Percentiles rank a stretch among this genome's conserved stretches.
Conservation (phyloP, 2,797 vertebrate species). For the Mus caroli region DNA sequence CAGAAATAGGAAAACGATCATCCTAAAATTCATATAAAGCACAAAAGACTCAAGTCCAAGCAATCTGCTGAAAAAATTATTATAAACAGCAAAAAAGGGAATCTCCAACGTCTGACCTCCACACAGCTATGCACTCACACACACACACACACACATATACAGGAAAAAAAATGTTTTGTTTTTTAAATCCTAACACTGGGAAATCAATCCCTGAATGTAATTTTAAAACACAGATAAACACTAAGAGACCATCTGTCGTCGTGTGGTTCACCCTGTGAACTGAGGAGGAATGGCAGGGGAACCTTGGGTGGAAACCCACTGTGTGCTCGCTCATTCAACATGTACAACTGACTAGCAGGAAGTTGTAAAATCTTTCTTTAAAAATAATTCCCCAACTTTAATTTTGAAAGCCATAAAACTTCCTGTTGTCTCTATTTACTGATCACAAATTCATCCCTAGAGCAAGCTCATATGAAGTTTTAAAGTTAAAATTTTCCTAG, state of each 20-base stretch:
- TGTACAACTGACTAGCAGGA: conserved; percentile 36
- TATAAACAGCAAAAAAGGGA: background rate
- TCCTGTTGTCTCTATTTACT: background rate
- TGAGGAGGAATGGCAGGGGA: background rate
- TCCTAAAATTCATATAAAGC: background rate
- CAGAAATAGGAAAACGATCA: background rate
- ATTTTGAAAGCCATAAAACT: conserved; percentile 38
- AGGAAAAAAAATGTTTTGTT: background rate
- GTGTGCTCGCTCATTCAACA: background rate
- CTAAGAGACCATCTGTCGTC: background rate
- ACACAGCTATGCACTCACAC: background rate
- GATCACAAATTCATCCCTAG: conserved; percentile 18
- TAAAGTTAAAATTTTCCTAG: conserved; percentile 1
- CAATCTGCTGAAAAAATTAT: background rate
- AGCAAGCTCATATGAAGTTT: background rate
- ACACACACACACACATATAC: background rate
- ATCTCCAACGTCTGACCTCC: background rate
- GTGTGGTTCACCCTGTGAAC: background rate
- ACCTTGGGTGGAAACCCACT: background rate
- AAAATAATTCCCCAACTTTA: conserved; percentile 56
- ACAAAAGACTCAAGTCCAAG: background rate
- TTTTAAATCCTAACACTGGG: background rate
- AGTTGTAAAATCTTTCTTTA: conserved; percentile 22
- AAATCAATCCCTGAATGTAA: background rate
- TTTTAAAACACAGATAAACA: background rate